These are phyloP conservation scores for Poeciliopsis paucimaculata DNA, from an alignment of 2,797 vertebrate species.

Conservation along the genomic window DNA sequence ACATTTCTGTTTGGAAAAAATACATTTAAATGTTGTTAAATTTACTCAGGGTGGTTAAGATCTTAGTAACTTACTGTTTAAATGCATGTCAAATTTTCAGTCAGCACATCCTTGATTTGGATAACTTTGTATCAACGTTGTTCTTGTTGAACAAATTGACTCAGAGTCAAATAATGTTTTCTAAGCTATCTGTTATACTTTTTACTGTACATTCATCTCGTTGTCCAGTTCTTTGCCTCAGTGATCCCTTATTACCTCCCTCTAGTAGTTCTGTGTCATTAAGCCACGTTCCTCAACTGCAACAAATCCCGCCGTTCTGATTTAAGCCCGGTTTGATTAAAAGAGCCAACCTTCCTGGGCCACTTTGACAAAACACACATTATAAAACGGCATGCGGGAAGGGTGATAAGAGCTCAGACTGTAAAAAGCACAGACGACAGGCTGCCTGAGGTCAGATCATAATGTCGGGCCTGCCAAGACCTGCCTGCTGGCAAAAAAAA, in stretches of 20 bases:
- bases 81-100: background rate
- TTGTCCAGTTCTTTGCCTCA: background rate
- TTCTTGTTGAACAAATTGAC: conserved; percentile 23
- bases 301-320: conserved; percentile 38
- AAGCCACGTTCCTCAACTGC: conserved; percentile 11
- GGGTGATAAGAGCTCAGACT: conserved; percentile 24
- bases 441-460: conserved; percentile 44
- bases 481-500: conserved; percentile 34
- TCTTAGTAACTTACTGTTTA: background rate
- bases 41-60: background rate
- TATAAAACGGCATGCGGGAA: conserved; percentile 13
- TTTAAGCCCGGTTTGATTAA: conserved; percentile 53
- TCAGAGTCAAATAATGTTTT: conserved; percentile 25
- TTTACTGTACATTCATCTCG: conserved; percentile 18
- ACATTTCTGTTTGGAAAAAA: background rate
- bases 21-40: background rate
- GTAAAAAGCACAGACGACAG: conserved; percentile 20
- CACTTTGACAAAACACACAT: conserved; percentile 19
- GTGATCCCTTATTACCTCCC: background rate
- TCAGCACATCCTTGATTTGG: conserved; percentile 50
- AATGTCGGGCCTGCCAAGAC: conserved; percentile 42
- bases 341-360: conserved; percentile 43
- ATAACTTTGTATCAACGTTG: conserved; percentile 33
- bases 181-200: conserved; percentile 30
- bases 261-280: background rate